Evolutionary conservation across 2,113 vertebrate species (phyloP).

Genomic region (Mirounga angustirostris): DNA sequence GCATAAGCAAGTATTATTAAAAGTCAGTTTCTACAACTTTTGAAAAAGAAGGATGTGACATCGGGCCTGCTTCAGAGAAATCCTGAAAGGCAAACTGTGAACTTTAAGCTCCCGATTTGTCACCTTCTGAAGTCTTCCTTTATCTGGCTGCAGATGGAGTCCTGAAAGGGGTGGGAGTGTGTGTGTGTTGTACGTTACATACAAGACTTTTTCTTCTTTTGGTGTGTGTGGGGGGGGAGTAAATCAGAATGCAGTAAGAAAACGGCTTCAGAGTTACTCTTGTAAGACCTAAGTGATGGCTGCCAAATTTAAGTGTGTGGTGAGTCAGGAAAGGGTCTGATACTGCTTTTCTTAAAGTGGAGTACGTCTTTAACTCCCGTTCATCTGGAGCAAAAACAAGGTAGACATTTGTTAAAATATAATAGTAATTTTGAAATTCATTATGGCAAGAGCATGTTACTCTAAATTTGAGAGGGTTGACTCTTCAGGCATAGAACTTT

Average conservation of each 20-base stretch:
- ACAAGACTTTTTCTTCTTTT: neutral
- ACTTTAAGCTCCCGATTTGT: neutral
- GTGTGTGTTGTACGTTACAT: neutral
- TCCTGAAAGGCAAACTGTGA: neutral
- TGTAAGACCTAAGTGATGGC: neutral
- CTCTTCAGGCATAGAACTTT: neutral
- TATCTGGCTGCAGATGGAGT: neutral
- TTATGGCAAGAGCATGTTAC: neutral
- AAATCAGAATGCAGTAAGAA: neutral
- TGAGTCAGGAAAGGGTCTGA: neutral
- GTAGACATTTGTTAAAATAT: neutral
- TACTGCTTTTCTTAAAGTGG: conserved; percentile 14
- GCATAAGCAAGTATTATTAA: neutral
- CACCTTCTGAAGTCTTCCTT: conserved; percentile 18
- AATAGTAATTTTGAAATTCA: neutral
- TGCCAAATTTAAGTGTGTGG: neutral
- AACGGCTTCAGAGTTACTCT: neutral
- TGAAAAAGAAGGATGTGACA: neutral
- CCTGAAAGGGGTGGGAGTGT: neutral
- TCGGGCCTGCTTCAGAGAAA: neutral
- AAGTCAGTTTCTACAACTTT: conserved; percentile 29
- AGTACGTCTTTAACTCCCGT: neutral
- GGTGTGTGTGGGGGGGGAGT: neutral
- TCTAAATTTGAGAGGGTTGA: neutral
- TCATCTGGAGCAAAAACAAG: neutral